Base-by-base conservation (phyloP, 2,888 invertebrate species). In the Cotesia congregata region DNA sequence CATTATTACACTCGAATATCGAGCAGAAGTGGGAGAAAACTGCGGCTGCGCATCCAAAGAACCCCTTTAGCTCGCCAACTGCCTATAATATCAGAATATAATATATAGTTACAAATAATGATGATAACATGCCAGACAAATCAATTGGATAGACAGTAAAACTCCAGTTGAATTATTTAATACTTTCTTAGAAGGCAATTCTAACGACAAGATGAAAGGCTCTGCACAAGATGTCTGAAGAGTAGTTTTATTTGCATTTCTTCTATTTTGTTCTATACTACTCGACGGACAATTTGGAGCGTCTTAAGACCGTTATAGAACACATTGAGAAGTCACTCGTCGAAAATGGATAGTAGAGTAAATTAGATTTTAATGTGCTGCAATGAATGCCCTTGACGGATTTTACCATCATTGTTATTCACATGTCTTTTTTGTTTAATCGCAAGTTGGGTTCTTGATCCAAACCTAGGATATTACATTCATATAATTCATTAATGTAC, bases 291-390 rank as follows among this genome's bases (percentile, higher is more conserved):
- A 85, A 87, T 88, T 88, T 86, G 85, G 87, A 87, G 85, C 87
- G 85, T 85, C 80, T 84, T 60, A 79, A 82, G 84, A 86, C 88
- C 78, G 81, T 88, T 87, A 89, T 89, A 89, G 89, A 88, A 88
- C 85, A 82, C 83, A 30, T 82, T 30, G 38, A 84, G 86, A 87
- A 86, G 78, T 80, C 86, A 85, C 82, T 87, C 86, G 87, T 86
- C 85, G 85, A 87, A 88, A 88, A 88, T 88, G 86, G 87, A 82
- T 83, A 86, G 80, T 85, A 79, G 30, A 30, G 77, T 74, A 50
- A 69, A 70, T 65, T 59, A 40, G 38, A 12, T 41, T 5, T 72
- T 9, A 17, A 38, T 59, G 40, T 6, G 40, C 15, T 5, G 15
- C 1, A 5, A 40, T 64, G 64, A 5, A 40, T 64, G 64, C 30